Evolutionary conservation across 2,113 vertebrate species (phyloP).

Genomic region (Physeter macrocephalus): DNA sequence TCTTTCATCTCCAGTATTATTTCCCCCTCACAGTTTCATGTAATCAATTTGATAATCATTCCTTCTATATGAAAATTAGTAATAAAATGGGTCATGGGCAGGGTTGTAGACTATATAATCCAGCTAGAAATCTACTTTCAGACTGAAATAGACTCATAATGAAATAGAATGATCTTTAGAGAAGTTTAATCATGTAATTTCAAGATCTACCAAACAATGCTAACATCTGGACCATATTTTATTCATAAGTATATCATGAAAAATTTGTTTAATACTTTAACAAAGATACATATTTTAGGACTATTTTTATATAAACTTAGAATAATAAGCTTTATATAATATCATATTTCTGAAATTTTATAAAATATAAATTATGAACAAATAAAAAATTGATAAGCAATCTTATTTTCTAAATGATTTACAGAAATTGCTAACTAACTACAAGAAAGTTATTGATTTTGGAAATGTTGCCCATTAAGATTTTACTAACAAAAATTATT

Average conservation of each 20-base stretch:
- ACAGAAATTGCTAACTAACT: background rate
- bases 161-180: background rate
- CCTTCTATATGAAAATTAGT: background rate
- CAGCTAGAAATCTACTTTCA: background rate
- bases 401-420: slow-evolving; percentile 1
- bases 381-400: background rate
- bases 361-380: slow-evolving; percentile 2
- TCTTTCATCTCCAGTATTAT: background rate
- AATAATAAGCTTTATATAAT: background rate
- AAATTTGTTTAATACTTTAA: background rate
- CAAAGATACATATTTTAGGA: background rate
- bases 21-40: background rate
- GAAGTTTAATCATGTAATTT: background rate
- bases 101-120: background rate
- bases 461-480: background rate
- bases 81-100: background rate
- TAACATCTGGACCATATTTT: background rate
- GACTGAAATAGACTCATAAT: background rate
- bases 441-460: background rate
- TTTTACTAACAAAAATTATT: background rate
- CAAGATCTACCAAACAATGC: background rate
- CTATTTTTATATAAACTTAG: background rate
- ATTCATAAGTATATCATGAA: background rate
- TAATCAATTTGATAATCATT: background rate
- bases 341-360: background rate